These are phyloP conservation scores for Apocrypta bakeri DNA, from an alignment of 1,140 invertebrate species.

Conservation along the genomic window DNA sequence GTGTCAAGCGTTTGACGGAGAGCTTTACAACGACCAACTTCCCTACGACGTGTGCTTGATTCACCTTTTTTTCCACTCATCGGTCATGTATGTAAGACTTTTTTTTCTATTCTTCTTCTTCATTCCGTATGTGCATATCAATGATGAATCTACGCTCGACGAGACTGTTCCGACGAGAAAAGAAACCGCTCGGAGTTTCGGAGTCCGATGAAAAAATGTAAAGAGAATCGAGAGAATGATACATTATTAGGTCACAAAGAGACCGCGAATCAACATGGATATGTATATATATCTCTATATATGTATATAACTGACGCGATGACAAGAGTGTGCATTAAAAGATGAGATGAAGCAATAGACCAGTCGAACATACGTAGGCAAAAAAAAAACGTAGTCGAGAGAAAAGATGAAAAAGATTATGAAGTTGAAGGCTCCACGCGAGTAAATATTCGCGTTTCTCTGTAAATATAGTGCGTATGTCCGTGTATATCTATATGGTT, in stretches of 20 bases:
- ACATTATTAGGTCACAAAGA: background rate
- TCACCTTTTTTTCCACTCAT: background rate
- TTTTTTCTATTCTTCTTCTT: background rate
- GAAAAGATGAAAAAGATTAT: background rate
- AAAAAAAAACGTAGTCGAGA: background rate
- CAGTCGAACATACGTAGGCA: background rate
- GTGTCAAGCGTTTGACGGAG: background rate
- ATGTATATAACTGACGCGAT: background rate
- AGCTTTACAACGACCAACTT: background rate
- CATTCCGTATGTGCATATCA: no score
- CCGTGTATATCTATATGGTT: background rate
- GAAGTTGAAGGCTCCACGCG: slow-evolving; percentile 6
- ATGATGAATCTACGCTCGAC: no score
- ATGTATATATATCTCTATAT: no score
- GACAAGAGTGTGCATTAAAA: background rate
- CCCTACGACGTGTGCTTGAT: background rate
- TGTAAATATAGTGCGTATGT: no score
- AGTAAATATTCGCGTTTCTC: slow-evolving; percentile 42
- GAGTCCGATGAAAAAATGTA: background rate
- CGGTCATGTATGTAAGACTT: background rate
- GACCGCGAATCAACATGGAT: slow-evolving; percentile 7
- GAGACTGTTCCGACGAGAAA: background rate
- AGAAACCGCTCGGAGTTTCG: slow-evolving; percentile 19
- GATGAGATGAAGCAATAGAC: background rate
- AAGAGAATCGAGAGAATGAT: background rate